Percentiles rank a stretch among this genome's conserved stretches.
These are phyloP conservation scores for Uloborus plumipes DNA, from an alignment of 2,888 invertebrate genomes.

Conservation along the genomic window DNA sequence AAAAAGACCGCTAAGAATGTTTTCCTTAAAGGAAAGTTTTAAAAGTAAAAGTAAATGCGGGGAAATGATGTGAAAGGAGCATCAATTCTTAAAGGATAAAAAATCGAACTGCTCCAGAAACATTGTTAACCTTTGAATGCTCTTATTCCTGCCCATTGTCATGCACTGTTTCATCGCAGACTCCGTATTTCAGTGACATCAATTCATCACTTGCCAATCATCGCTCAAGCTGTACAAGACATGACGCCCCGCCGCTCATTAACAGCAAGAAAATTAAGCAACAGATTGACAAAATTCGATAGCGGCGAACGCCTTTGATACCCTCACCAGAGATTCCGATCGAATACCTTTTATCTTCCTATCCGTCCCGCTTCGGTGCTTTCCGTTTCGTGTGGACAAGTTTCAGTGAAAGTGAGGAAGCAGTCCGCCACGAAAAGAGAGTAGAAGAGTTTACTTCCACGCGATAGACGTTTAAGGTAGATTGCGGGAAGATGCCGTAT, in stretches of 20 bases:
- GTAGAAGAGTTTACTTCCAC: no score
- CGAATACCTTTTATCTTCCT: no score
- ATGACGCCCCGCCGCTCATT: slow-evolving; percentile 33
- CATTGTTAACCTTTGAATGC: slow-evolving; percentile 5
- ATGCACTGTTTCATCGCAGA: slow-evolving; percentile 36
- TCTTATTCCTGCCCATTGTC: slow-evolving; percentile 15
- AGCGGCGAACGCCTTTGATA: slow-evolving; percentile 9
- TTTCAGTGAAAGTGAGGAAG: slow-evolving; percentile 3
- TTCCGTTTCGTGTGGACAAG: background rate
- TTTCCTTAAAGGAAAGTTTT: background rate
- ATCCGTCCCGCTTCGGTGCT: slow-evolving; percentile 12
- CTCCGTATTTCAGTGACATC: slow-evolving; percentile 31
- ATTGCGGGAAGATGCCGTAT: no score
- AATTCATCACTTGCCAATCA: slow-evolving; percentile 43
- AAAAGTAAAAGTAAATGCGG: background rate
- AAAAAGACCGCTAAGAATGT: no score
- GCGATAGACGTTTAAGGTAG: no score
- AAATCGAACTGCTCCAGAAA: slow-evolving; percentile 7
- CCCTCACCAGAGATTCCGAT: background rate
- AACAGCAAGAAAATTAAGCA: background rate
- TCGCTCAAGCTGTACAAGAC: background rate
- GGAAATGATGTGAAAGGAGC: slow-evolving; percentile 1
- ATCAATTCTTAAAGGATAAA: slow-evolving; percentile 2
- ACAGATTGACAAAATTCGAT: background rate
- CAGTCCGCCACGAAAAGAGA: background rate